These are phyloP conservation scores for Tinea pellionella DNA, from an alignment of 2,888 invertebrate genomes.

Conservation along the genomic window DNA sequence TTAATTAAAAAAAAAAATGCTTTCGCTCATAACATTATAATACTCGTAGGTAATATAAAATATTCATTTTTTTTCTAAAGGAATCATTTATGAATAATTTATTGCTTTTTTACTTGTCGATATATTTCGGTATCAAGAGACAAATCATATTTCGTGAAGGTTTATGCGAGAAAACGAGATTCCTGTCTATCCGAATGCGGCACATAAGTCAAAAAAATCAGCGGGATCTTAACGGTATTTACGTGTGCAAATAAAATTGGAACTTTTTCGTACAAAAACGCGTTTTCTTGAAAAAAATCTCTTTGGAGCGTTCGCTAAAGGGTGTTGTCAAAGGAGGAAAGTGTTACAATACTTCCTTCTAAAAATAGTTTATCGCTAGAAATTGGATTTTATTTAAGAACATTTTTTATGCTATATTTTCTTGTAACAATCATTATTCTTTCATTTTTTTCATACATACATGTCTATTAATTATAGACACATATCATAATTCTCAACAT, in stretches of 20 bases:
- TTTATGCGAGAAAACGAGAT: neutral
- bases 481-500: no score
- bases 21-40: no score
- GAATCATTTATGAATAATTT: neutral
- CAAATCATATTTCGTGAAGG: neutral
- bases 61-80: no score
- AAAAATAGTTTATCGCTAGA: neutral
- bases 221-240: neutral
- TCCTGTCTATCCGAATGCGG: neutral
- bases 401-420: no score
- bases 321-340: neutral
- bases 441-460: no score
- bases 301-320: neutral
- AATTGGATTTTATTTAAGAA: no score
- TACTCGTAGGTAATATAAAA: no score
- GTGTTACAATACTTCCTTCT: neutral
- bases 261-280: neutral
- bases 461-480: no score
- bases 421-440: no score
- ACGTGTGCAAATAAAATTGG: slow-evolving; percentile 10
- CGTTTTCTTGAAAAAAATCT: slow-evolving; percentile 10
- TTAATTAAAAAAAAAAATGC: no score
- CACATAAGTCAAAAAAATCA: neutral
- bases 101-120: neutral
- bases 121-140: neutral